Percentiles rank a stretch among this genome's conserved stretches.
phyloP scores from a whole-genome alignment of 2,113 vertebrate genomes.

The Cariama cristata region DNA sequence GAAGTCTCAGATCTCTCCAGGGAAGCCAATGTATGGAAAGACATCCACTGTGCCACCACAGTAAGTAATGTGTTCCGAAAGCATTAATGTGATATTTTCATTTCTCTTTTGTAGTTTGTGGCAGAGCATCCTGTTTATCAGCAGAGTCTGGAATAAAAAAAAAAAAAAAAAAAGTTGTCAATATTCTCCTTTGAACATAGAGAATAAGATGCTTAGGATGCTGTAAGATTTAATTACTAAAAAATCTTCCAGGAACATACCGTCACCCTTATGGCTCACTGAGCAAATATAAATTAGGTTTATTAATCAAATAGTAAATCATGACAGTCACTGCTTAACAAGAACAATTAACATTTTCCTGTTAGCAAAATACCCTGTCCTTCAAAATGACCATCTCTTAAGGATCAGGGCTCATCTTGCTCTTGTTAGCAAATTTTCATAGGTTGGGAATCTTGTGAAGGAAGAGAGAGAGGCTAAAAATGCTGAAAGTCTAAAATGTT shows the following conservation, averaged over 20 bases:
- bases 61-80: slow-evolving; percentile 84
- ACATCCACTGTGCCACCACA: slow-evolving; percentile 92
- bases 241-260: not conserved
- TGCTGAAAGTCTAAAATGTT: not conserved
- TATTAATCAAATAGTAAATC: not conserved
- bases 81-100: not conserved
- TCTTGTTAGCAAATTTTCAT: not conserved
- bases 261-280: not conserved
- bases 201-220: not conserved
- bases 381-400: not conserved
- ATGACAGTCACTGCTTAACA: not conserved
- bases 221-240: not conserved
- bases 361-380: not conserved
- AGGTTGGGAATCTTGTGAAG: not conserved
- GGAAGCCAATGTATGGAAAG: slow-evolving; percentile 96
- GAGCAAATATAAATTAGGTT: not conserved
- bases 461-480: not conserved
- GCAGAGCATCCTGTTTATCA: not conserved
- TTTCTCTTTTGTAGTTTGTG: slow-evolving; percentile 27
- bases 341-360: not conserved
- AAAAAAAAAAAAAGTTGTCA: not conserved
- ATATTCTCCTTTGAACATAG: not conserved
- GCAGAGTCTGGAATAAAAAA: not conserved
- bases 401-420: not conserved
- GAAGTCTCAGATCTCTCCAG: slow-evolving; percentile 96